Evolutionary conservation across 2,888 invertebrate species (phyloP).

Genomic region (Ophion ellenae): DNA sequence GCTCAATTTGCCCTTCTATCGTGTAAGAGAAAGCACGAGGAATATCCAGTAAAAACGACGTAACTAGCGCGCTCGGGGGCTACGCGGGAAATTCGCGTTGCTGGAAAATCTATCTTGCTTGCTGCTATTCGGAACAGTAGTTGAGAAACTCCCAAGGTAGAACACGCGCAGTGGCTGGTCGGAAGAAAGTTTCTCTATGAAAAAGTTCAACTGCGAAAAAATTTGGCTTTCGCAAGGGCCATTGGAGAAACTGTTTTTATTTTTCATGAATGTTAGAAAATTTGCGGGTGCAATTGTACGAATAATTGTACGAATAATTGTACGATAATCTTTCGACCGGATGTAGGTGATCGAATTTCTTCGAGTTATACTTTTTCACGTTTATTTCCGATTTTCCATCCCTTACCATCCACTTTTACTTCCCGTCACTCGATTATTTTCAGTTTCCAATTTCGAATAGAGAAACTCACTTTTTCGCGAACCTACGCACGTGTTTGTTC

Average conservation of each 20-base stretch:
- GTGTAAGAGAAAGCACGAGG: slow-evolving; percentile 36
- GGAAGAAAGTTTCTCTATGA: not conserved
- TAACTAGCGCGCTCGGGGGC: not conserved
- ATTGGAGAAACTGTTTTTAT: not conserved
- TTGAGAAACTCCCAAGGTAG: not conserved
- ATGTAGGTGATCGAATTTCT: too few relatives aligned
- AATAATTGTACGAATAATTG: too few relatives aligned
- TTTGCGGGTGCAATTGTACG: too few relatives aligned
- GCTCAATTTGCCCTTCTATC: slow-evolving; percentile 25
- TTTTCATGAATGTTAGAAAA: too few relatives aligned
- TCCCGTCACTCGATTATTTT: too few relatives aligned
- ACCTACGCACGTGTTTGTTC: too few relatives aligned
- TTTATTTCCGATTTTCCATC: too few relatives aligned
- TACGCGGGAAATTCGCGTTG: slow-evolving; percentile 6
- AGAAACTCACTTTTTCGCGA: too few relatives aligned
- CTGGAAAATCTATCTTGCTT: not conserved
- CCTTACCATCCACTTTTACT: too few relatives aligned
- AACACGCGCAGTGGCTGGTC: not conserved
- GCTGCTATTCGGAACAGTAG: not conserved
- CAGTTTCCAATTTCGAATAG: too few relatives aligned
- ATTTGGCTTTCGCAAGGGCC: not conserved
- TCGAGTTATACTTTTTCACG: too few relatives aligned
- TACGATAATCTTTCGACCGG: too few relatives aligned
- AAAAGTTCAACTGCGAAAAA: not conserved
- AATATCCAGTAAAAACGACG: slow-evolving; percentile 18